These are phyloP conservation scores for Pelosia muscerda DNA, from an alignment of 2,888 invertebrate genomes.

Conservation along the genomic window DNA sequence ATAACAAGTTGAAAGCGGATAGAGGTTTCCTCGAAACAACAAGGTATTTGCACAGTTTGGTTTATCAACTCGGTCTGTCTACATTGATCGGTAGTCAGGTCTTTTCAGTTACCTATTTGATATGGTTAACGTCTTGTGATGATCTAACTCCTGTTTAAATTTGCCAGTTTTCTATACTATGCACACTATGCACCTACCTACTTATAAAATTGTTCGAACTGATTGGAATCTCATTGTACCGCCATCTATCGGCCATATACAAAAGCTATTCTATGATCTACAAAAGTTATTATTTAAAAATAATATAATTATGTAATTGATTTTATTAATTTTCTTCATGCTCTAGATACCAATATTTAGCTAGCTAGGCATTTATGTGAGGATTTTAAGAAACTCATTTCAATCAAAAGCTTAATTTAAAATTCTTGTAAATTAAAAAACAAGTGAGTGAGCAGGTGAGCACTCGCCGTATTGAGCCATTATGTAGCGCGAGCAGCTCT, in stretches of 20 bases:
- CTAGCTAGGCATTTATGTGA: neutral
- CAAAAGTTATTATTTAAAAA: neutral
- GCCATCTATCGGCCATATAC: neutral
- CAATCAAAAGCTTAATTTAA: slow-evolving; percentile 22
- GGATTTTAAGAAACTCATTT: slow-evolving; percentile 17
- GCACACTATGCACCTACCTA: no score
- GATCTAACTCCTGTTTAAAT: neutral
- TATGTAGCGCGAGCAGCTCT: slow-evolving; percentile 13
- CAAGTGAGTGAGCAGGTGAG: slow-evolving; percentile 22
- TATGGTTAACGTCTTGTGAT: no score
- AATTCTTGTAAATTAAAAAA: slow-evolving; percentile 16
- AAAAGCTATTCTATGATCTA: neutral
- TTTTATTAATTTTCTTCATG: neutral
- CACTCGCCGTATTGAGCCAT: slow-evolving; percentile 21
- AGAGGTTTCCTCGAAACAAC: no score
- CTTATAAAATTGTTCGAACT: neutral
- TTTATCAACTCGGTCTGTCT: no score
- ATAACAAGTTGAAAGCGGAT: no score
- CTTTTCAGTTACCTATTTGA: no score
- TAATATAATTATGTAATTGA: no score
- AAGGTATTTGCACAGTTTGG: no score
- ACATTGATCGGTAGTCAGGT: no score
- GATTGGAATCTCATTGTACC: neutral
- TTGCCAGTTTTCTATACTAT: no score
- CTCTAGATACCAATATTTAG: neutral